A percentile compares a stretch with the other conserved stretches of the same genome.
Evolutionary conservation across 2,113 vertebrate species (phyloP).

Genomic region (Takifugu bimaculatus): DNA sequence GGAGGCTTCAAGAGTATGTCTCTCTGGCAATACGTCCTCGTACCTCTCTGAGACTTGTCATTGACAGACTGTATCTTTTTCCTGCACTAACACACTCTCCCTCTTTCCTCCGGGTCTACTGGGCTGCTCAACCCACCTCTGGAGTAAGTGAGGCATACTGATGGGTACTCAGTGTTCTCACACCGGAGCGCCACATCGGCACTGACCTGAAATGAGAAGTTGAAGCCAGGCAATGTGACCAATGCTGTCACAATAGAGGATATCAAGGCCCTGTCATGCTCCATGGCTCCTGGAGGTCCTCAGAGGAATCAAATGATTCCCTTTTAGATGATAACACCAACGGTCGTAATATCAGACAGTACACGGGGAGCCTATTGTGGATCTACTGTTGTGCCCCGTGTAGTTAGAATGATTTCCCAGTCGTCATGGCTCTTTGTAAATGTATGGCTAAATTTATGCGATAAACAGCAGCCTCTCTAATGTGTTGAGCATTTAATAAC

Average conservation of each 20-base stretch:
- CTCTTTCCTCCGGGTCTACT: constrained; percentile 38
- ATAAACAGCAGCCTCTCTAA: too few relatives aligned
- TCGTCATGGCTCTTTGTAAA: too few relatives aligned
- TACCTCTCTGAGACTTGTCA: constrained; percentile 51
- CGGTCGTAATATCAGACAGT: too few relatives aligned
- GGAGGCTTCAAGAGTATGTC: constrained; percentile 54
- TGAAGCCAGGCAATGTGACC: constrained; percentile 46
- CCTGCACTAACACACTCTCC: constrained; percentile 34
- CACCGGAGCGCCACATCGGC: constrained; percentile 36
- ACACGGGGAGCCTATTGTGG: too few relatives aligned
- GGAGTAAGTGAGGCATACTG: constrained; percentile 43
- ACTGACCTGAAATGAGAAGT: constrained; percentile 57
- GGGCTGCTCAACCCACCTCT: constrained; percentile 43
- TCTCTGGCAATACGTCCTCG: constrained; percentile 50
- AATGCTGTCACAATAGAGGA: constrained; percentile 42
- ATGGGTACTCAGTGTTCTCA: constrained; percentile 40
- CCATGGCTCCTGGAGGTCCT: constrained; percentile 25
- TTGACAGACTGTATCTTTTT: constrained; percentile 42
- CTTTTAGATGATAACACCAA: too few relatives aligned
- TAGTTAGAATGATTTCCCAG: too few relatives aligned
- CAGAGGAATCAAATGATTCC: constrained; percentile 18
- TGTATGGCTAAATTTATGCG: too few relatives aligned
- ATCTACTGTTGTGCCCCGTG: not conserved
- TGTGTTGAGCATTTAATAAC: too few relatives aligned
- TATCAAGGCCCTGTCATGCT: constrained; percentile 41